Conservation (phyloP, 2,797 vertebrate genomes). For the Nothura maculosa region DNA sequence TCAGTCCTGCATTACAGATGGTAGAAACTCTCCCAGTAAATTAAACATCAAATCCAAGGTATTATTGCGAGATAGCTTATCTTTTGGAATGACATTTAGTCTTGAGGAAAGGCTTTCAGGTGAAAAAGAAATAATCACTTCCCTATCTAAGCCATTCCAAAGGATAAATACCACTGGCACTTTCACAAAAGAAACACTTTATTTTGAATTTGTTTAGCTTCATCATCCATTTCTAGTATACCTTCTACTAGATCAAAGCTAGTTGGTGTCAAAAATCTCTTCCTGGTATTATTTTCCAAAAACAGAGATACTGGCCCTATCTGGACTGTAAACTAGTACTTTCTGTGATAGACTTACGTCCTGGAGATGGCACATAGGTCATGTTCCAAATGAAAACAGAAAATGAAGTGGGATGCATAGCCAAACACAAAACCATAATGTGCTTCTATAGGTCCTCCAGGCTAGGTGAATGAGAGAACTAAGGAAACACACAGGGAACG, state of each 20-base stretch:
- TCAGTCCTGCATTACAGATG: background rate
- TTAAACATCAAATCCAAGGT: background rate
- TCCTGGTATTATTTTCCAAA: constrained; percentile 23
- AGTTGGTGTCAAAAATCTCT: background rate
- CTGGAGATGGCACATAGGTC: background rate
- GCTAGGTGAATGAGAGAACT: constrained; percentile 16
- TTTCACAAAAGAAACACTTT: background rate
- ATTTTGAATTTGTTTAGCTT: background rate
- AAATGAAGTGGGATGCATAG: background rate
- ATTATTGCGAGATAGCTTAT: background rate
- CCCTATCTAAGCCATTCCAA: background rate
- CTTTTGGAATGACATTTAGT: background rate
- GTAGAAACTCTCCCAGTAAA: background rate
- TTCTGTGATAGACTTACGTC: background rate
- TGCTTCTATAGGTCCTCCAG: background rate
- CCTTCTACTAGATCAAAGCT: background rate
- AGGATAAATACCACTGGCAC: background rate
- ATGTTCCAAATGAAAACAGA: constrained; percentile 8
- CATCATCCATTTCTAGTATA: background rate
- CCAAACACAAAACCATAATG: background rate
- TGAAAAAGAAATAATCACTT: background rate
- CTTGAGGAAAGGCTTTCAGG: background rate
- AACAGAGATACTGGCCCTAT: constrained; percentile 4
- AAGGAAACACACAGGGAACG: no score
- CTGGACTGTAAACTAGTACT: background rate